Percentiles rank a stretch among this genome's conserved stretches.
Conservation (phyloP, 2,888 invertebrate genomes). For the Metellina segmentata region DNA sequence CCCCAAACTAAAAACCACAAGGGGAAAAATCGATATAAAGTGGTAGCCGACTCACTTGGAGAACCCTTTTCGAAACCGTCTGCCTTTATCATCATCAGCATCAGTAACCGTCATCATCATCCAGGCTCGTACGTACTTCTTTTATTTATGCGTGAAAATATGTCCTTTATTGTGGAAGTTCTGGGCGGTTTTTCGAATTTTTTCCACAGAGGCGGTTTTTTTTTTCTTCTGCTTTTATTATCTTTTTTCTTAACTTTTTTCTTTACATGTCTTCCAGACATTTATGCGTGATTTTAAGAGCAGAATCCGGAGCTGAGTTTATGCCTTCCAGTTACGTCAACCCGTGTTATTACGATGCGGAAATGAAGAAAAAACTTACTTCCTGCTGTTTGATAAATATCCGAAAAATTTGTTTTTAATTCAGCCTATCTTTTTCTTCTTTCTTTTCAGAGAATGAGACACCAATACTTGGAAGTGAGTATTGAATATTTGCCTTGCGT, state of each 20-base stretch:
- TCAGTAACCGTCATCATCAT: constrained; percentile 67
- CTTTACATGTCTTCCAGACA: background rate
- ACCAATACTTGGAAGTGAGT: too few species aligned
- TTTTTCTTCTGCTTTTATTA: constrained; percentile 13
- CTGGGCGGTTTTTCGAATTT: constrained; percentile 17
- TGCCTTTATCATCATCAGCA: constrained; percentile 67
- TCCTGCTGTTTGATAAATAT: background rate
- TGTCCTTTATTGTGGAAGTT: constrained; percentile 55
- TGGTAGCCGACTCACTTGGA: constrained; percentile 28
- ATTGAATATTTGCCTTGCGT: too few species aligned
- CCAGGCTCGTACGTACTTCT: constrained; percentile 21
- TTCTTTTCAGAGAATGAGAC: background rate
- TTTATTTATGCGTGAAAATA: constrained; percentile 66
- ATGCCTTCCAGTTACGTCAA: constrained; percentile 11
- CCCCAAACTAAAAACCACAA: constrained; percentile 44
- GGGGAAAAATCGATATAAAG: constrained; percentile 44
- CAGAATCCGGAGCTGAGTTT: constrained; percentile 4
- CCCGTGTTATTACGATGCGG: constrained; percentile 16
- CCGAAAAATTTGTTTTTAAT: background rate
- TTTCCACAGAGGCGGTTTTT: background rate
- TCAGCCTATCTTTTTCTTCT: background rate
- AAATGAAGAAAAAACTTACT: background rate
- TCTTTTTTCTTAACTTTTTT: constrained; percentile 7
- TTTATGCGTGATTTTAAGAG: constrained; percentile 43
- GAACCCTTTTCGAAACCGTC: constrained; percentile 48